These are phyloP conservation scores for Cantharis rufa DNA, from an alignment of 2,888 invertebrate species.

Conservation along the genomic window DNA sequence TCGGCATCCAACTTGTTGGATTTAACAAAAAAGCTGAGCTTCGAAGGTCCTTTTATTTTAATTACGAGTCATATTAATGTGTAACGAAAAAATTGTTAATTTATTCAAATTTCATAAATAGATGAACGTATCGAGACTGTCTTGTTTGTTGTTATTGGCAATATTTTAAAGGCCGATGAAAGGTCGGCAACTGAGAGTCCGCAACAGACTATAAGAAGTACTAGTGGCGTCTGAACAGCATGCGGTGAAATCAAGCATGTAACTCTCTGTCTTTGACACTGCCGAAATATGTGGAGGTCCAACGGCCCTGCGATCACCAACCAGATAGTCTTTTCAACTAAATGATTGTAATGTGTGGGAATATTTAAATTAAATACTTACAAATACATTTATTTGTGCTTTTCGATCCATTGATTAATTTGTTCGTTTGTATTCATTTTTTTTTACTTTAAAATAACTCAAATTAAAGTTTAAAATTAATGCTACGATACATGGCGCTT, in stretches of 20 bases:
- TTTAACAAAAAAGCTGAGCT: neutral
- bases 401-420: neutral
- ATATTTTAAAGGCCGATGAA: constrained; percentile 29
- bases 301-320: constrained; percentile 26
- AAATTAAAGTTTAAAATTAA: neutral
- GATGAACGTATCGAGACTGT: constrained; percentile 9
- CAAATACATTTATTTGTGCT: constrained; percentile 6
- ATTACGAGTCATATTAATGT: neutral
- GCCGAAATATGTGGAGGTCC: constrained; percentile 46
- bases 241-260: constrained; percentile 46
- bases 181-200: constrained; percentile 30
- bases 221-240: constrained; percentile 49
- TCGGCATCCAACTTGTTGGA: constrained; percentile 18
- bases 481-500: neutral
- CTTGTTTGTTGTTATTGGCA: constrained; percentile 22
- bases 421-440: neutral
- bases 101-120: constrained; percentile 1
- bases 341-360: constrained; percentile 32
- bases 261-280: constrained; percentile 49
- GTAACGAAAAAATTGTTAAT: neutral
- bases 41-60: neutral
- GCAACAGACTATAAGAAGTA: constrained; percentile 34
- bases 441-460: neutral
- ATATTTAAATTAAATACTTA: constrained; percentile 30
- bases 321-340: constrained; percentile 30